These are phyloP conservation scores for Cancer borealis DNA, from an alignment of 2,888 invertebrate species.

Conservation along the genomic window DNA sequence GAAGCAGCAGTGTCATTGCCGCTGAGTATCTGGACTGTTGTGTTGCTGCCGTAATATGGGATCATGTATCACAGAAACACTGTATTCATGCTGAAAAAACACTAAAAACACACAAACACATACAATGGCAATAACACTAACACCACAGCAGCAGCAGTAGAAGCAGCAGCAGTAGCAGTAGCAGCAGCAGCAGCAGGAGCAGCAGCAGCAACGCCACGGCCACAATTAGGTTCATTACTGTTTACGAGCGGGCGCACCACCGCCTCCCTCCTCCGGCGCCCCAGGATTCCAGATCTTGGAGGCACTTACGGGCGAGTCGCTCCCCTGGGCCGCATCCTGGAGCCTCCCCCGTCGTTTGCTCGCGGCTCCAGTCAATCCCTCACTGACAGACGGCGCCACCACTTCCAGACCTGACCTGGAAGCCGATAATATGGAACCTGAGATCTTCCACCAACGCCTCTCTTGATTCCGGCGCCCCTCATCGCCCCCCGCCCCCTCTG, in stretches of 20 bases:
- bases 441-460: conserved; percentile 72
- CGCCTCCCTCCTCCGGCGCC: conserved; percentile 66
- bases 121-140: not conserved
- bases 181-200: conserved; percentile 50
- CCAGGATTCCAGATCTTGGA: conserved; percentile 74
- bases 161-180: conserved; percentile 36
- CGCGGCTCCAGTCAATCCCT: conserved; percentile 76
- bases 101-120: not conserved
- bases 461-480: conserved; percentile 65
- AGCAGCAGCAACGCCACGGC: conserved; percentile 70
- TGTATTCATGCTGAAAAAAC: conserved; percentile 35
- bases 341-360: conserved; percentile 75
- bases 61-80: not conserved
- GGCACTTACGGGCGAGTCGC: conserved; percentile 76
- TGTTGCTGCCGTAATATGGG: not conserved
- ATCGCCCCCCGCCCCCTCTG: not conserved
- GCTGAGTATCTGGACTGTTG: not conserved
- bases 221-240: conserved; percentile 76
- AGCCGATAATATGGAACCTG: conserved; percentile 75
- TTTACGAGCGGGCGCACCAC: conserved; percentile 72
- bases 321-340: conserved; percentile 75
- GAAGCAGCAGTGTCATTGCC: conserved; percentile 4
- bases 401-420: conserved; percentile 75
- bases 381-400: conserved; percentile 75
- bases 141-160: not conserved